Percentiles rank a stretch among this genome's conserved stretches.
These are phyloP conservation scores for Arvicanthis niloticus DNA, from an alignment of 2,113 vertebrate species.

Conservation along the genomic window DNA sequence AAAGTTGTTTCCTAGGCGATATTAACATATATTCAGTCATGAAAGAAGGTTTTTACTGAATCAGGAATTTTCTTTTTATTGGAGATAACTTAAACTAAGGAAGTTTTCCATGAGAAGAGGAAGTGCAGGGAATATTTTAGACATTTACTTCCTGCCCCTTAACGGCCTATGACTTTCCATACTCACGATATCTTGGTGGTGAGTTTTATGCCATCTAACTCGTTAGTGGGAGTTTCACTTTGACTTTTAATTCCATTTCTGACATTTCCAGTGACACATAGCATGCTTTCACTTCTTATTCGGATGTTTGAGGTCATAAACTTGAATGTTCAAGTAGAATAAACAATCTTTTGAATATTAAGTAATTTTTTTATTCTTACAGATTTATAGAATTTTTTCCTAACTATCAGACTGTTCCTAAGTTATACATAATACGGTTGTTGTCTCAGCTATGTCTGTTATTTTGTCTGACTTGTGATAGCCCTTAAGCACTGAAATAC, in stretches of 20 bases:
- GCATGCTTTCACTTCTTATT: neutral
- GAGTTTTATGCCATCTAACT: neutral
- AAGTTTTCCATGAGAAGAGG: neutral
- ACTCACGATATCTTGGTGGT: neutral
- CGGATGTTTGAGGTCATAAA: neutral
- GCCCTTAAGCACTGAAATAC: neutral
- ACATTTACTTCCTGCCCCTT: neutral
- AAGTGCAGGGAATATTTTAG: neutral
- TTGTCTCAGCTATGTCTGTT: neutral
- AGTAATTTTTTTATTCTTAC: neutral
- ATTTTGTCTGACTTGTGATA: neutral
- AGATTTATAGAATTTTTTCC: neutral
- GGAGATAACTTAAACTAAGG: neutral
- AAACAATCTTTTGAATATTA: neutral
- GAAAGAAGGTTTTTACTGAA: neutral
- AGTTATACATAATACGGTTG: neutral
- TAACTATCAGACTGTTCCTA: neutral
- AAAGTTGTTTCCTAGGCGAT: neutral
- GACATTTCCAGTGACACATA: neutral
- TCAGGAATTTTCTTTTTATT: neutral
- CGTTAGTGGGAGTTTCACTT: neutral
- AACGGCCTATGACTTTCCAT: neutral
- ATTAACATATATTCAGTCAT: neutral
- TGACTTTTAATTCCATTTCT: neutral
- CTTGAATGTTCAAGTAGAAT: neutral